Percentiles rank a stretch among this genome's conserved stretches.
Conservation (phyloP, 53 echinoderm and acorn worm species). For the Apostichopus leukothele region DNA sequence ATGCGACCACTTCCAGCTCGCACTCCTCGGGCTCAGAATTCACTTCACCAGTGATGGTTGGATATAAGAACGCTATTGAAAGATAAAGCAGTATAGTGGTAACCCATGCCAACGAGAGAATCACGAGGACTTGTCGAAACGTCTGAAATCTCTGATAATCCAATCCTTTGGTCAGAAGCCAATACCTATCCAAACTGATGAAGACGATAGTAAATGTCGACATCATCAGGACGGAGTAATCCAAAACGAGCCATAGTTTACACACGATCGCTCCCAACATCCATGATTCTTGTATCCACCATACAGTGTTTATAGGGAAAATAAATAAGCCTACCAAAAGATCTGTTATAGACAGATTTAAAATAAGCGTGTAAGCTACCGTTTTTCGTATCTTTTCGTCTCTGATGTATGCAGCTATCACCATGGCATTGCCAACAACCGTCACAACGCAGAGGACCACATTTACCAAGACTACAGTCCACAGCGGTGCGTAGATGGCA, state of each 20-base stretch:
- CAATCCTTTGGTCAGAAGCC: constrained; percentile 84
- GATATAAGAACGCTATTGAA: constrained; percentile 64
- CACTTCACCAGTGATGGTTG: constrained; percentile 5
- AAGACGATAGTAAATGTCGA: constrained; percentile 69
- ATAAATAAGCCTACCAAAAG: constrained; percentile 63
- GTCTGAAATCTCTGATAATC: constrained; percentile 71
- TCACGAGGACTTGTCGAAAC: constrained; percentile 37
- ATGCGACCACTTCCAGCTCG: constrained; percentile 63
- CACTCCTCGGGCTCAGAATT: constrained; percentile 55
- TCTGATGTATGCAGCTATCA: constrained; percentile 58
- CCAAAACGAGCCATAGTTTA: constrained; percentile 62
- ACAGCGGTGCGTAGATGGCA: neutral
- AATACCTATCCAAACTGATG: constrained; percentile 89
- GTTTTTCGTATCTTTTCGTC: constrained; percentile 64
- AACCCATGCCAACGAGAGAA: constrained; percentile 54
- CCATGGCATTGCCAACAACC: constrained; percentile 66
- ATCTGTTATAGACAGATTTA: constrained; percentile 78
- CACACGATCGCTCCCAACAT: constrained; percentile 62
- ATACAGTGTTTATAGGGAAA: constrained; percentile 62
- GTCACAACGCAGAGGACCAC: constrained; percentile 60
- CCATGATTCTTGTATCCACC: constrained; percentile 56
- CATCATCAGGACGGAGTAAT: constrained; percentile 62
- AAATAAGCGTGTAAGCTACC: constrained; percentile 62
- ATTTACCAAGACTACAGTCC: neutral
- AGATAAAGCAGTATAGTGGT: constrained; percentile 51